phyloP scores from a whole-genome alignment of 2,797 vertebrate genomes.

The Neomorphus geoffroyi region DNA sequence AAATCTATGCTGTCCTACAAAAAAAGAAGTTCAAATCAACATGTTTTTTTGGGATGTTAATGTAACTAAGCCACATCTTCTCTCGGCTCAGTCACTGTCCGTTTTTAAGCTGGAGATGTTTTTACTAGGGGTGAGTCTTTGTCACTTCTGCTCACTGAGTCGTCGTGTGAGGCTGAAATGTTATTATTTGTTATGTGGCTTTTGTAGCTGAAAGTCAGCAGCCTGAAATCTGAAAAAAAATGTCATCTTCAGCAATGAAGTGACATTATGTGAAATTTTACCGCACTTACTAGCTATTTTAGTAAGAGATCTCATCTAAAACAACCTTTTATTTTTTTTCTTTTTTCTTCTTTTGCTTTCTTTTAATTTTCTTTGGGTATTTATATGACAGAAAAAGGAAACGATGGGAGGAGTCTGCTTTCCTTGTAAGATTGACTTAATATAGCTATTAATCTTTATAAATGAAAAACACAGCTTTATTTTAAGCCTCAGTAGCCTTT shows the following conservation, averaged over 20 bases:
- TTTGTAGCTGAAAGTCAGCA: conserved; percentile 1
- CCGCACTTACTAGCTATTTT: conserved; percentile 1
- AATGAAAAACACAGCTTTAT: conserved; percentile 46
- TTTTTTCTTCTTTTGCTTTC: neutral
- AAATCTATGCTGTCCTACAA: neutral
- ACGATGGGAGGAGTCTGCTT: neutral
- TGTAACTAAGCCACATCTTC: neutral
- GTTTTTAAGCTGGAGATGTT: neutral
- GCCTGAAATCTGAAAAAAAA: neutral
- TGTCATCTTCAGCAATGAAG: neutral
- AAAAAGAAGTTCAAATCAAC: neutral
- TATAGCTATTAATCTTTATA: conserved; percentile 46
- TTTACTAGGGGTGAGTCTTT: neutral
- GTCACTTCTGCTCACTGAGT: neutral
- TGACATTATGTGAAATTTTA: conserved; percentile 15
- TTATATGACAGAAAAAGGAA: conserved; percentile 24
- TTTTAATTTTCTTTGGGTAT: neutral
- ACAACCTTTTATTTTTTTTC: neutral
- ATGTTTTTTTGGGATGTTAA: neutral
- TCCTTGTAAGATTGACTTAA: conserved; percentile 23
- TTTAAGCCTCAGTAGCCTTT: conserved; percentile 28
- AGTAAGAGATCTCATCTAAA: neutral
- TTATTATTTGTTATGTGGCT: conserved; percentile 17
- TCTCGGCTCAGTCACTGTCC: neutral
- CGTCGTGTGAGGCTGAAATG: neutral